Evolutionary conservation across 2,888 invertebrate species (phyloP), one percentile per base, ranked within the genome.

Genomic region (Lamellibrachia columna): DNA sequence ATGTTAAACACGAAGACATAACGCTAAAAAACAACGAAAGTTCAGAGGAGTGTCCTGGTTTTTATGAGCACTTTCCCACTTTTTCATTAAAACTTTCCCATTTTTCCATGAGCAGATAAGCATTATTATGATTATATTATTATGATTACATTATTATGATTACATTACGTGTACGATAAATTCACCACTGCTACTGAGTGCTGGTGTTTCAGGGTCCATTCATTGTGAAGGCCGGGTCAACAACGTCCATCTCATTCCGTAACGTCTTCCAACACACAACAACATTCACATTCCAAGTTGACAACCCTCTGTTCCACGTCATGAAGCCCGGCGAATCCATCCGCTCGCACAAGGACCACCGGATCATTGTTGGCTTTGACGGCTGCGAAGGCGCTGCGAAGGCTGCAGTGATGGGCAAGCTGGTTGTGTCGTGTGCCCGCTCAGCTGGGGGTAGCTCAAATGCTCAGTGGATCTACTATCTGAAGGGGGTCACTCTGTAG

Each of bases 221-320:
- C 94, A 95, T 95, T 7, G 95, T 97, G 53, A 97, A 96, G 94
- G 95, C 96, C 9, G 97, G 96, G 11, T 95, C 95, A 3, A 96
- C 95, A 22, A 95, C 96, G 0, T 94, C 95, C 8, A 96, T 97
- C 94, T 95, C 96, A n/a, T 97, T 97, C 95, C 95, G 96, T 93
- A 97, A 97, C 94, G 96, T 97, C 7, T 97, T 97, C 94, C 94
- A 95, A 7, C 95, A 96, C 90, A 95, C 96, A 7, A 96, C 96
- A 58, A 95, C 95, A 11, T 97, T 97, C 94, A 95, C 95, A 40
- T 97, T 96, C 95, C 95, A 95, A 92, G 96, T 97, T 15, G 97
- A 97, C 94, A 96, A 97, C 92, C 96, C 97, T 22, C 95, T 96
- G 53, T 97, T 97, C 95, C 96, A 95, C 92, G 93, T 97, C 55